Percentiles rank a stretch among this genome's conserved stretches.
phyloP scores from a whole-genome alignment of 2,797 vertebrate genomes.

The Hydrocynus forskahlii region DNA sequence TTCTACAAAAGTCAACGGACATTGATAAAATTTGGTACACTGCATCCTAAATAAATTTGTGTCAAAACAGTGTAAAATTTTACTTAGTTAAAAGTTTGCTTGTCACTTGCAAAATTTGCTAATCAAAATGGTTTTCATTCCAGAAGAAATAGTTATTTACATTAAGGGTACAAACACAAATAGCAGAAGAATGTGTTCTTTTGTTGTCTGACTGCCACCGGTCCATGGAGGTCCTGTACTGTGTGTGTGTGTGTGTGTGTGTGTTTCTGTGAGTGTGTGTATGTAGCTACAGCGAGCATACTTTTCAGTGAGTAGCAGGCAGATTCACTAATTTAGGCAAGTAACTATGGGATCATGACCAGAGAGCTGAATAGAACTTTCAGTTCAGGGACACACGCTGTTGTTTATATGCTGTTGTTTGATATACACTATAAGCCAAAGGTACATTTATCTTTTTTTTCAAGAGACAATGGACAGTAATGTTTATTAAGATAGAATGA shows the following conservation, averaged over 20 bases:
- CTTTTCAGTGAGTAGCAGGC: conserved; percentile 16
- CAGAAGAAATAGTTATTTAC: not conserved
- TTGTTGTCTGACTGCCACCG: not conserved
- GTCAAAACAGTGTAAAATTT: too few species aligned
- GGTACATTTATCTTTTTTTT: not conserved
- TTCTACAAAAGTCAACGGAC: too few species aligned
- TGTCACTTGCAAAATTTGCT: too few species aligned
- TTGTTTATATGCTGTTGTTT: too few species aligned
- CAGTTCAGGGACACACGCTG: too few species aligned
- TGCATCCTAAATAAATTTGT: too few species aligned
- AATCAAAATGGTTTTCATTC: not conserved
- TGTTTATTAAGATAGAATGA: too few species aligned
- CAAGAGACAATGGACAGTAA: too few species aligned
- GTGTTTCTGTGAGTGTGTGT: too few species aligned
- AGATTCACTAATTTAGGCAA: conserved; percentile 25
- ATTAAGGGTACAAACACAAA: not conserved
- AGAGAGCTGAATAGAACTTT: conserved; percentile 31
- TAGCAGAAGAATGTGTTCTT: not conserved
- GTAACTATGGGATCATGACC: conserved; percentile 12
- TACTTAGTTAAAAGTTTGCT: too few species aligned
- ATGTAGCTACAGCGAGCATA: not conserved
- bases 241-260: too few species aligned
- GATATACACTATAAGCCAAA: not conserved
- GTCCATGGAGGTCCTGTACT: not conserved
- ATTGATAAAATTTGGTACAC: too few species aligned